These are phyloP conservation scores for Xenus cinereus DNA, from an alignment of 2,113 vertebrate species.

Conservation along the genomic window DNA sequence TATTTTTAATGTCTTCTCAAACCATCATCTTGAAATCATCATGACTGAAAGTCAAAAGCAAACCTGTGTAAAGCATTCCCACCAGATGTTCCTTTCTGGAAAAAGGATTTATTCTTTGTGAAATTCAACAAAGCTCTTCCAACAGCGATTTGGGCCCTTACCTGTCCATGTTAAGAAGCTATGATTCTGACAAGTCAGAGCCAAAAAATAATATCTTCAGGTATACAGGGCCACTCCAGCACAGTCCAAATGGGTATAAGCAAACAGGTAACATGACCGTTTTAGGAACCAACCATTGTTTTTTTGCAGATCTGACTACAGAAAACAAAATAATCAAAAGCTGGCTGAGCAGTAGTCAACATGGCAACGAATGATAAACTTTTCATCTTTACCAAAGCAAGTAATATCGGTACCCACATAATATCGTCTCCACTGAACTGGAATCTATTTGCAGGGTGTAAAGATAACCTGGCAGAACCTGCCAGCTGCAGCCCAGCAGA, in stretches of 20 bases:
- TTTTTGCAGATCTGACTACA: not conserved
- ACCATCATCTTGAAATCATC: not conserved
- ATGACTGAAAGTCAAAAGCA: not conserved
- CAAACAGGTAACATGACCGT: not conserved
- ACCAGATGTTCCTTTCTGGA: not conserved
- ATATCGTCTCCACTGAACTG: not conserved
- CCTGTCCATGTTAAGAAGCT: not conserved
- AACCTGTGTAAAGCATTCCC: not conserved
- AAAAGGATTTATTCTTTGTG: not conserved
- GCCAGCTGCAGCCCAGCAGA: not conserved
- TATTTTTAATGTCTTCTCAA: not conserved
- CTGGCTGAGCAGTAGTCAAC: not conserved
- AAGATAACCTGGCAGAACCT: not conserved
- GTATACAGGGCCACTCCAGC: not conserved
- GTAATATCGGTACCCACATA: not conserved
- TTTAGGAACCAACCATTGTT: not conserved
- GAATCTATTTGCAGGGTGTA: not conserved
- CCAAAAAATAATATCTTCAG: not conserved
- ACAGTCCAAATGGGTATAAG: not conserved
- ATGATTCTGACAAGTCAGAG: not conserved
- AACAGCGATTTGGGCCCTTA: not conserved
- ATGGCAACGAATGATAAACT: accelerated
- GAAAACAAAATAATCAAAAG: not conserved
- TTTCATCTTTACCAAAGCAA: not conserved
- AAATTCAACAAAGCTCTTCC: not conserved